Conservation (phyloP, 2,113 vertebrate species). For the Pholis gunnellus region DNA sequence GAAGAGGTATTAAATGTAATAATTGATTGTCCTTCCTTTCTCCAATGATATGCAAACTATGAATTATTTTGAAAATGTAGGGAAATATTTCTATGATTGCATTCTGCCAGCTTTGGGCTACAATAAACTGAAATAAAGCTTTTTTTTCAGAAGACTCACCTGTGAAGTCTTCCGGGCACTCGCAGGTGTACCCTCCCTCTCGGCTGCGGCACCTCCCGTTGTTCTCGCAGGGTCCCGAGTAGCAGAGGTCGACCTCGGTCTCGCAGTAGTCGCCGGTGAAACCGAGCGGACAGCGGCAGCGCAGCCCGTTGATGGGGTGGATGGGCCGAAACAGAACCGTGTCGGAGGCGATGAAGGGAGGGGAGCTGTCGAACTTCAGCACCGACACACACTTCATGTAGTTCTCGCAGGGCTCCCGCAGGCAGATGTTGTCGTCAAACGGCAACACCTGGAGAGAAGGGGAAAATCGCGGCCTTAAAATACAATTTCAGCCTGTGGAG, state of each 20-base stretch:
- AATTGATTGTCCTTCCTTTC: neutral
- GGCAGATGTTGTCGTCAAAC: slow-evolving; percentile 98
- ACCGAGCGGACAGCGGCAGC: slow-evolving; percentile 93
- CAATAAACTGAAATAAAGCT: no score
- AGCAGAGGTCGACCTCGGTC: slow-evolving; percentile 97
- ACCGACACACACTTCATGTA: slow-evolving; percentile 99
- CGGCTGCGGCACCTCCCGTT: slow-evolving; percentile 92
- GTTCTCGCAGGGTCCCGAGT: slow-evolving; percentile 92
- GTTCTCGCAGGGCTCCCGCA: slow-evolving; percentile 97
- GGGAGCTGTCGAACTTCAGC: slow-evolving; percentile 94
- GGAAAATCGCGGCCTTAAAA: neutral
- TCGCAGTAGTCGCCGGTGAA: slow-evolving; percentile 97
- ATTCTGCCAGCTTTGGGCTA: neutral
- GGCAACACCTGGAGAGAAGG: slow-evolving; percentile 87
- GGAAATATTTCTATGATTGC: neutral
- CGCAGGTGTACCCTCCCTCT: slow-evolving; percentile 95
- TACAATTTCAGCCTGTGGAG: neutral
- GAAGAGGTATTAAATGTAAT: neutral
- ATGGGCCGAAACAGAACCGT: slow-evolving; percentile 96
- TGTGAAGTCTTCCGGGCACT: slow-evolving; percentile 92
- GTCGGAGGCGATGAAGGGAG: slow-evolving; percentile 94
- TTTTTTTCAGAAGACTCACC: slow-evolving; percentile 87
- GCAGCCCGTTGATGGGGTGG: slow-evolving; percentile 94
- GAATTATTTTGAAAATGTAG: neutral
- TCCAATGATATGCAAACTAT: neutral